Evolutionary conservation across 2,113 vertebrate genomes (phyloP).

Genomic region (Rhipidura dahli): DNA sequence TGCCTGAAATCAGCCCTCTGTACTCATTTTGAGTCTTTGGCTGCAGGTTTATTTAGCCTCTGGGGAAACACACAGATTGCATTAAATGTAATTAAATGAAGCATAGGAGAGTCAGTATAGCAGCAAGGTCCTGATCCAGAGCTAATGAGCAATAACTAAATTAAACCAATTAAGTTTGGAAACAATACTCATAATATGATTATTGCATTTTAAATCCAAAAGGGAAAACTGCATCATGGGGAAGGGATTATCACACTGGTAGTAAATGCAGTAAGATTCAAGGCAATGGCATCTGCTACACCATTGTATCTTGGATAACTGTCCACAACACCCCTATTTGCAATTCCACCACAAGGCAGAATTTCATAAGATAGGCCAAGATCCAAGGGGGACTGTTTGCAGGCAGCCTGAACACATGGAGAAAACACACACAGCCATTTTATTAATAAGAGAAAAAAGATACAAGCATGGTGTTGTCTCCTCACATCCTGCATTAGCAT

Average conservation of each 20-base stretch:
- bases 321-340: background rate
- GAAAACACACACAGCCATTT: background rate
- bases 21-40: background rate
- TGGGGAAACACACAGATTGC: background rate
- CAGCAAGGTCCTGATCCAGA: background rate
- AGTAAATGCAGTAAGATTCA: background rate
- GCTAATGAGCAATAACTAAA: background rate
- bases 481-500: background rate
- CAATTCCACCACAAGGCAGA: background rate
- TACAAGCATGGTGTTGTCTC: background rate
- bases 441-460: background rate
- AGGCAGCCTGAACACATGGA: background rate
- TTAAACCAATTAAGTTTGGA: background rate
- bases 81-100: conserved; percentile 19
- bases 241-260: background rate
- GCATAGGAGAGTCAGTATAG: background rate
- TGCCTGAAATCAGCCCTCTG: background rate
- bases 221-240: background rate
- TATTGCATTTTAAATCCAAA: background rate
- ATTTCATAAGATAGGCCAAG: background rate
- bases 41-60: background rate
- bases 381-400: background rate
- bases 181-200: background rate
- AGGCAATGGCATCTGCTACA: background rate
- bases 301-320: background rate